A percentile compares a stretch with the other conserved stretches of the same genome.
These are phyloP conservation scores for Harpagoxenus sublaevis DNA, from an alignment of 2,888 invertebrate genomes.

Conservation along the genomic window DNA sequence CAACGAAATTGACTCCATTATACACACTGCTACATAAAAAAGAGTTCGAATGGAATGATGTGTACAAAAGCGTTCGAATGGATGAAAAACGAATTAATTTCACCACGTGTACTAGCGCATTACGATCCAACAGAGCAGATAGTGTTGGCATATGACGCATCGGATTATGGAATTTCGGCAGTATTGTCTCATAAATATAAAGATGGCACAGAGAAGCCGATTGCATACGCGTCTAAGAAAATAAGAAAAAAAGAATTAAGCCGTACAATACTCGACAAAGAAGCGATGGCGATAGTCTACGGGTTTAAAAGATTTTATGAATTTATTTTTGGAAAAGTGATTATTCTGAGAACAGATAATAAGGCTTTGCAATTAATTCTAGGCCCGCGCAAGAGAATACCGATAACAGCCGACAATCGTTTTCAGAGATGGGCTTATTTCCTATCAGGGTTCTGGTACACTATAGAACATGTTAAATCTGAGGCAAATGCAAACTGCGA, in stretches of 20 bases:
- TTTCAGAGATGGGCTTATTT: background rate
- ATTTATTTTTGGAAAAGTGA: background rate
- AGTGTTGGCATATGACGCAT: background rate
- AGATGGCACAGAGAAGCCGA: background rate
- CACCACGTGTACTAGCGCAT: background rate
- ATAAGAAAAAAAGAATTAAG: background rate
- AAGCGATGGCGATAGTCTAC: background rate
- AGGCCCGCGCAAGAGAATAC: background rate
- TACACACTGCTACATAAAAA: background rate
- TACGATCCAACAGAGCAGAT: background rate
- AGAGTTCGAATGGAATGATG: background rate
- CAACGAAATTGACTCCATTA: background rate
- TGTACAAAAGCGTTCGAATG: background rate
- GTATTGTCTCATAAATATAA: background rate
- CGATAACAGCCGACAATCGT: background rate
- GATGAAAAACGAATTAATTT: background rate
- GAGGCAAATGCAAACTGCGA: constrained; percentile 40
- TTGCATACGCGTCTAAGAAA: background rate
- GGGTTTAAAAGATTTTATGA: background rate
- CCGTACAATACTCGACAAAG: background rate
- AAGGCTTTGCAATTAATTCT: background rate
- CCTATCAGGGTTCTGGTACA: background rate
- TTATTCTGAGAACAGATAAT: background rate
- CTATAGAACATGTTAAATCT: background rate
- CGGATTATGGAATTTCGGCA: background rate